These are phyloP conservation scores for Tachystola acroxantha DNA, from an alignment of 2,888 invertebrate genomes.

Conservation along the genomic window DNA sequence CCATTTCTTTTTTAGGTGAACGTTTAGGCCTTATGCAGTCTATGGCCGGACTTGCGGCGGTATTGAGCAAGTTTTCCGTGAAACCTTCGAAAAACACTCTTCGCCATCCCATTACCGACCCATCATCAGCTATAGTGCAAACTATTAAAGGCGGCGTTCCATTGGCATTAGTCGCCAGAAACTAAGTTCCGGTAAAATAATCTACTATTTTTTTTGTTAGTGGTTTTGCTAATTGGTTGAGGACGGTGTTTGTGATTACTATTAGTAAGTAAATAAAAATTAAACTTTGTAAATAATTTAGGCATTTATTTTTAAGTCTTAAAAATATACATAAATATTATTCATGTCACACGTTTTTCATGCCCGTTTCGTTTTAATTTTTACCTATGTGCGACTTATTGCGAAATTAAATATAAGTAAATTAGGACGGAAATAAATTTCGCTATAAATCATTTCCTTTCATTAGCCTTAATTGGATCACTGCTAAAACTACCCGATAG, in stretches of 20 bases:
- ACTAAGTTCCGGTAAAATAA: background rate
- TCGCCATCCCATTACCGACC: constrained; percentile 7
- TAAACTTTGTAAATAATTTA: too few relatives aligned
- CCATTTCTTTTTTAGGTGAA: constrained; percentile 17
- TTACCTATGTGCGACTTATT: background rate
- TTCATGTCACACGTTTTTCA: too few relatives aligned
- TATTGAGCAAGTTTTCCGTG: constrained; percentile 18
- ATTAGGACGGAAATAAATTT: constrained; percentile 3
- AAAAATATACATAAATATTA: background rate
- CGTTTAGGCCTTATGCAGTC: constrained; percentile 22
- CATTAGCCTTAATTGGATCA: background rate
- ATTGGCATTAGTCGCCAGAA: constrained; percentile 3
- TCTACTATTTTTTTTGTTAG: too few relatives aligned
- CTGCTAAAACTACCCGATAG: background rate
- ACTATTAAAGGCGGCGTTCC: constrained; percentile 11
- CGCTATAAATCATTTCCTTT: too few relatives aligned
- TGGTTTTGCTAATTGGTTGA: too few relatives aligned
- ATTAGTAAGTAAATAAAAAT: too few relatives aligned
- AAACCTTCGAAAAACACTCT: constrained; percentile 14
- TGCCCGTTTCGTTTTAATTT: too few relatives aligned
- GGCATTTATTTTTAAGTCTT: background rate
- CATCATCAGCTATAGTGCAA: constrained; percentile 7
- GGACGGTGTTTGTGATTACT: too few relatives aligned
- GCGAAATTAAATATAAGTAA: constrained; percentile 1
- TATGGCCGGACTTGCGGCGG: constrained; percentile 19